phyloP scores from a whole-genome alignment of 2,113 vertebrate species.

The Brevimyrus niger region DNA sequence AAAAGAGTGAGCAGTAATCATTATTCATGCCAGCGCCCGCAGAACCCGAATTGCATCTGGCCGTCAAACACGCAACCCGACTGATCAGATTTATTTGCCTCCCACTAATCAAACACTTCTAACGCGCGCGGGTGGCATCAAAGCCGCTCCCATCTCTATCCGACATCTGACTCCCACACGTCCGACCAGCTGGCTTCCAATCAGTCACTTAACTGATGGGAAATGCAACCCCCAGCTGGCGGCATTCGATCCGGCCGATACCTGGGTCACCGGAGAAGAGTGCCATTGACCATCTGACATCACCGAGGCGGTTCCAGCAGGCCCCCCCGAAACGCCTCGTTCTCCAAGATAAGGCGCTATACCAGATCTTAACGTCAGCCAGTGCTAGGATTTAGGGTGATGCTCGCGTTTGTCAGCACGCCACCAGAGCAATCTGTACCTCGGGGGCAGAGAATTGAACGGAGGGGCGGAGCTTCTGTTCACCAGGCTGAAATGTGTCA shows the following conservation, averaged over 20 bases:
- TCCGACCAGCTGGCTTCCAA: constrained; percentile 22
- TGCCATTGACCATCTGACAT: constrained; percentile 24
- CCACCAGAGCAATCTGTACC: not conserved
- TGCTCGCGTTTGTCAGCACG: not conserved
- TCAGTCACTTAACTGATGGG: constrained; percentile 23
- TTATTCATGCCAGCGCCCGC: not conserved
- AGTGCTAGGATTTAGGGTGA: not conserved
- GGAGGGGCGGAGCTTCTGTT: not conserved
- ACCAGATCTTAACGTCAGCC: not conserved
- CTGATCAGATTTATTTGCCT: not conserved
- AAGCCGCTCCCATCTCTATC: not conserved
- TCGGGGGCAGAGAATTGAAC: not conserved
- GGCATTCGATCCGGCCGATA: constrained; percentile 25
- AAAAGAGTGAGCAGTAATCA: not conserved
- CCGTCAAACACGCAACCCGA: not conserved
- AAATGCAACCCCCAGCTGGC: constrained; percentile 31
- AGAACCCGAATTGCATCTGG: not conserved
- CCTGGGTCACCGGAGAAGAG: constrained; percentile 20
- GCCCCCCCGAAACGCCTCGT: constrained; percentile 2
- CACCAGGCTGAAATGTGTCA: not conserved
- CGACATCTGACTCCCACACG: constrained; percentile 15
- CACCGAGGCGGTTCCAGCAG: constrained; percentile 14
- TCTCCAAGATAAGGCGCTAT: not conserved
- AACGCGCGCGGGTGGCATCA: not conserved
- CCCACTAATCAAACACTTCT: constrained; percentile 7